Evolutionary conservation across 2,113 vertebrate species (phyloP).

Genomic region (Heptranchias perlo): DNA sequence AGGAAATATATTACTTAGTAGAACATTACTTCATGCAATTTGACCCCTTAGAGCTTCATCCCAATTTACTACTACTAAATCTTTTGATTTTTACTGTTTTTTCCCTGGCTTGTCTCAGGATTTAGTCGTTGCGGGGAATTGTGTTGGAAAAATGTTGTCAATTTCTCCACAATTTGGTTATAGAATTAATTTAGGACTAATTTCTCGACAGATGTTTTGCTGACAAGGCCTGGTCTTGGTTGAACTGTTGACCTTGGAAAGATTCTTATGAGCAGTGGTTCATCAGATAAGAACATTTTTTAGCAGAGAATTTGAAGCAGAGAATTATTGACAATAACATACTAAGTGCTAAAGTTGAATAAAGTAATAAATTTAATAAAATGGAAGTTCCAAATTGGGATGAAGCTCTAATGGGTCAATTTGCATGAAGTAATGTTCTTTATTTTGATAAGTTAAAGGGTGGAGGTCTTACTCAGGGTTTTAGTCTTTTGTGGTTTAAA

Average conservation of each 20-base stretch:
- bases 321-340: not conserved
- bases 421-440: not conserved
- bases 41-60: too few relatives aligned
- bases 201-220: not conserved
- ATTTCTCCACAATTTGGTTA: not conserved
- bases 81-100: not conserved
- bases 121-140: too few relatives aligned
- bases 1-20: too few relatives aligned
- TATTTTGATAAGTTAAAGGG: not conserved
- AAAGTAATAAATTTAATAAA: not conserved
- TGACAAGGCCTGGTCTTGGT: not conserved
- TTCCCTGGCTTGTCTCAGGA: not conserved
- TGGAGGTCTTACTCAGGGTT: not conserved
- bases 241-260: conserved; percentile 4
- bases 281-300: not conserved
- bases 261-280: not conserved
- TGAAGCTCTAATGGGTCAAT: not conserved
- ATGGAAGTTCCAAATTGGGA: not conserved
- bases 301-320: not conserved
- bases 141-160: not conserved
- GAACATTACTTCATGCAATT: too few relatives aligned
- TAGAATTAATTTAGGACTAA: not conserved
- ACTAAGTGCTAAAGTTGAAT: not conserved
- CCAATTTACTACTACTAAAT: too few relatives aligned
- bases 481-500: not conserved